Conservation (phyloP, 64 coral and sea anemone genomes). For the Actinia tenebrosa region DNA sequence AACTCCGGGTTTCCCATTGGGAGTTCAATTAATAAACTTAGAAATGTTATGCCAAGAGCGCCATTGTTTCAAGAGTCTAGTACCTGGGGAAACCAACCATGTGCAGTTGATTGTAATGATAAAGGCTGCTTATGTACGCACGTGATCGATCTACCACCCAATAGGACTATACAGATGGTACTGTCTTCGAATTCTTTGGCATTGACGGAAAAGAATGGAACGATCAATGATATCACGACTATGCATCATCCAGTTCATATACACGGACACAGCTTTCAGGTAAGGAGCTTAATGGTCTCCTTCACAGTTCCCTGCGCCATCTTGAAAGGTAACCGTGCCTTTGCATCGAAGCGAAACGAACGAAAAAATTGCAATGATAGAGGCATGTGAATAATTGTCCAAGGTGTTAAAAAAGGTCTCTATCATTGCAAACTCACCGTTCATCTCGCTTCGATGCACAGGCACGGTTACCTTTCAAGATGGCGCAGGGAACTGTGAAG, state of each 20-base stretch:
- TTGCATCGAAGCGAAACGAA: too few relatives aligned
- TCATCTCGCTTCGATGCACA: too few relatives aligned
- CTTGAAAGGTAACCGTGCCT: too few relatives aligned
- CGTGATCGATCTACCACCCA: conserved; percentile 46
- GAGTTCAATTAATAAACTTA: conserved; percentile 37
- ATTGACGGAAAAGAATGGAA: background rate
- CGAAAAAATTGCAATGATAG: too few relatives aligned
- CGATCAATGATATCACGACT: background rate
- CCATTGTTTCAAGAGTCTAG: conserved; percentile 50
- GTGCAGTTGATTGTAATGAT: conserved; percentile 19
- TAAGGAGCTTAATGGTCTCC: background rate
- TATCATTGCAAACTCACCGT: too few relatives aligned
- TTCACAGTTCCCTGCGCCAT: too few relatives aligned
- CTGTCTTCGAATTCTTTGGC: conserved; percentile 29
- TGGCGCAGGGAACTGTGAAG: too few relatives aligned
- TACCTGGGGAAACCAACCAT: conserved; percentile 55
- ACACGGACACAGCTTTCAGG: conserved; percentile 58
- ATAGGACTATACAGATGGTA: conserved; percentile 58
- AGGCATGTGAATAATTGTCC: too few relatives aligned
- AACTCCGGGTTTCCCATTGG: conserved; percentile 48
- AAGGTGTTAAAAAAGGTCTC: too few relatives aligned
- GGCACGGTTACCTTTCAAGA: too few relatives aligned
- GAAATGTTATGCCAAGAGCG: conserved; percentile 37
- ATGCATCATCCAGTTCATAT: conserved; percentile 58
- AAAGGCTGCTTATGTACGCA: conserved; percentile 48